These are phyloP conservation scores for Myzus persicae DNA, from an alignment of 1,140 invertebrate genomes.

Conservation along the genomic window DNA sequence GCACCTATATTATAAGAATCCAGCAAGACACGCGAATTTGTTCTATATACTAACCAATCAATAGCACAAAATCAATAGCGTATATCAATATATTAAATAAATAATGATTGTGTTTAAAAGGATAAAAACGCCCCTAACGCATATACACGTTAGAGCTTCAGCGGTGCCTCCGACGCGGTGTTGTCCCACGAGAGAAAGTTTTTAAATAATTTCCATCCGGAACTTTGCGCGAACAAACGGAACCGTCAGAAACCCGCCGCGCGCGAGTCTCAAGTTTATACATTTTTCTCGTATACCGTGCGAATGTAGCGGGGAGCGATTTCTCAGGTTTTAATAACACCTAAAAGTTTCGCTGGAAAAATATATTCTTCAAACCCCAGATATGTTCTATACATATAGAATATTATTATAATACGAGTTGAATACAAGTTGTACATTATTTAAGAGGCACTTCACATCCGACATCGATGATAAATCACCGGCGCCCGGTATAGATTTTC, in stretches of 20 bases:
- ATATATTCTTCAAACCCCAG: neutral
- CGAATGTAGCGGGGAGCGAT: neutral
- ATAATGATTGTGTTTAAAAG: neutral
- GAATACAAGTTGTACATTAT: constrained; percentile 38
- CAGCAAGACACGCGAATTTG: too few relatives aligned
- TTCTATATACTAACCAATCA: neutral
- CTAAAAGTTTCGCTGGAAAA: constrained; percentile 21
- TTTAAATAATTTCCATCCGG: neutral
- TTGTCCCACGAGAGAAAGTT: neutral
- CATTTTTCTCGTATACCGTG: neutral
- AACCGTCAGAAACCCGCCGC: neutral
- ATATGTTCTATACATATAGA: constrained; percentile 4
- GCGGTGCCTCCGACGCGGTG: neutral
- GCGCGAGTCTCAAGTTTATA: neutral
- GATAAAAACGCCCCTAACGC: neutral
- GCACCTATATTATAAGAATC: too few relatives aligned
- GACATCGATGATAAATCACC: constrained; percentile 43
- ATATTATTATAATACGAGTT: neutral
- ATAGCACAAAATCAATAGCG: neutral
- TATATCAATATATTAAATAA: neutral
- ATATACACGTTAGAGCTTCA: neutral
- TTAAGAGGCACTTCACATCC: constrained; percentile 32
- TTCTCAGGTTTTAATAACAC: constrained; percentile 30
- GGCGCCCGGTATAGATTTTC: neutral
- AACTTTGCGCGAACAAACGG: neutral